A percentile compares a stretch with the other conserved stretches of the same genome.
phyloP scores from a whole-genome alignment of 2,888 invertebrate genomes.

The Meghimatium bilineatum region DNA sequence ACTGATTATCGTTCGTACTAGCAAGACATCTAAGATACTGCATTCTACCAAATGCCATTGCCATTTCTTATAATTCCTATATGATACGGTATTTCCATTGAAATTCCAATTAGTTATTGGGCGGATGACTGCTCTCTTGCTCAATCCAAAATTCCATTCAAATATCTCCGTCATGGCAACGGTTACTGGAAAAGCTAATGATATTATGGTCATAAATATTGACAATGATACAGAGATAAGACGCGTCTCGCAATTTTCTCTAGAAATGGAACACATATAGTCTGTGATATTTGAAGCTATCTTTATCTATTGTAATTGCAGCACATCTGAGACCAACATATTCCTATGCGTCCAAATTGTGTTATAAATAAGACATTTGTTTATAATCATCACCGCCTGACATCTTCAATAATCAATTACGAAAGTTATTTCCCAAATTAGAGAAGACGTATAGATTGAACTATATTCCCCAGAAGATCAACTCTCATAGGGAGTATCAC shows the following conservation, averaged over 20 bases:
- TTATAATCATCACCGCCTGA: neutral
- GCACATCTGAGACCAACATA: neutral
- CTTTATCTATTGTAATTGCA: slow-evolving; percentile 5
- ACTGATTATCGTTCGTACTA: no score
- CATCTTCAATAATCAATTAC: neutral
- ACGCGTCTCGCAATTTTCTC: slow-evolving; percentile 20
- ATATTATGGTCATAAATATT: slow-evolving; percentile 28
- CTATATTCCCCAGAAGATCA: slow-evolving; percentile 1
- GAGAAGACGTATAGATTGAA: slow-evolving; percentile 2
- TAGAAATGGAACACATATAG: neutral
- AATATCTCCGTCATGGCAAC: neutral
- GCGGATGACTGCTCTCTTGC: no score
- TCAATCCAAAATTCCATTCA: neutral
- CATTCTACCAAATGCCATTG: no score
- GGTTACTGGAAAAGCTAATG: slow-evolving; percentile 18
- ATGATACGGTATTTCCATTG: no score
- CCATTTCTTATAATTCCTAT: no score
- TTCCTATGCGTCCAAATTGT: neutral
- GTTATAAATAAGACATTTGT: neutral
- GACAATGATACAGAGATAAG: slow-evolving; percentile 28
- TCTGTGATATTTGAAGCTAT: slow-evolving; percentile 23
- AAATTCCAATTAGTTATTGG: no score
- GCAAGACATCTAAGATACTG: no score
- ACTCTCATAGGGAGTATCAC: neutral
- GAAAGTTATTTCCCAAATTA: neutral